Evolutionary conservation across 2,797 vertebrate genomes (phyloP).

Genomic region (Erpetoichthys calabaricus): DNA sequence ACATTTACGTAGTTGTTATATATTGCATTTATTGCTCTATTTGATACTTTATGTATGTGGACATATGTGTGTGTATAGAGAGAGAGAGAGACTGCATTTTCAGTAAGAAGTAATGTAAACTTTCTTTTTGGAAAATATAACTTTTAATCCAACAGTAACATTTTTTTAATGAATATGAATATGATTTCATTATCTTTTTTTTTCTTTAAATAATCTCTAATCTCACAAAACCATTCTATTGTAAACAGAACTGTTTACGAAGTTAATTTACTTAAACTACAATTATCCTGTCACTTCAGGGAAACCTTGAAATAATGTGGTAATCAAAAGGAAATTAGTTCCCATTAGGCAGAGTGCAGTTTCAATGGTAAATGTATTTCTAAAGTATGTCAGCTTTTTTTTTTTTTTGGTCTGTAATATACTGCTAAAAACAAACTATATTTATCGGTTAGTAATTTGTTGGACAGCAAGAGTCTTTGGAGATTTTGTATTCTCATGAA

Average conservation of each 20-base stretch:
- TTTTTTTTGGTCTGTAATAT: neutral
- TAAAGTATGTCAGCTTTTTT: constrained; percentile 3
- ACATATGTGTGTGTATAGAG: too few relatives aligned
- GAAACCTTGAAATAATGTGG: constrained; percentile 45
- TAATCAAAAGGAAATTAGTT: constrained; percentile 52
- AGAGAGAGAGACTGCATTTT: too few relatives aligned
- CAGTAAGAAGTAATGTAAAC: too few relatives aligned
- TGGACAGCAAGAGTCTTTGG: too few relatives aligned
- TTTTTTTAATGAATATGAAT: constrained; percentile 16
- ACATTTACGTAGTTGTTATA: too few relatives aligned
- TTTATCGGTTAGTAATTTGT: too few relatives aligned
- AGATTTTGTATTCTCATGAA: too few relatives aligned
- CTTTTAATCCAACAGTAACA: constrained; percentile 15
- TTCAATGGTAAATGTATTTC: constrained; percentile 10
- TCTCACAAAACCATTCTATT: constrained; percentile 24
- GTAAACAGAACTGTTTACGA: constrained; percentile 46
- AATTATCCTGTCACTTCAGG: constrained; percentile 48
- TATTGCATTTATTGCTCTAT: too few relatives aligned
- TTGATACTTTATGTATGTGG: too few relatives aligned
- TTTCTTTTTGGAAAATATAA: too few relatives aligned
- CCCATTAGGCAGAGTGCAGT: constrained; percentile 16
- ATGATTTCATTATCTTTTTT: neutral
- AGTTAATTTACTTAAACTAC: constrained; percentile 52
- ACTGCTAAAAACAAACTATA: too few relatives aligned
- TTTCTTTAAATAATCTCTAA: constrained; percentile 7